Evolutionary conservation across 2,797 vertebrate genomes (phyloP).

Genomic region (Chrysocyon brachyurus): DNA sequence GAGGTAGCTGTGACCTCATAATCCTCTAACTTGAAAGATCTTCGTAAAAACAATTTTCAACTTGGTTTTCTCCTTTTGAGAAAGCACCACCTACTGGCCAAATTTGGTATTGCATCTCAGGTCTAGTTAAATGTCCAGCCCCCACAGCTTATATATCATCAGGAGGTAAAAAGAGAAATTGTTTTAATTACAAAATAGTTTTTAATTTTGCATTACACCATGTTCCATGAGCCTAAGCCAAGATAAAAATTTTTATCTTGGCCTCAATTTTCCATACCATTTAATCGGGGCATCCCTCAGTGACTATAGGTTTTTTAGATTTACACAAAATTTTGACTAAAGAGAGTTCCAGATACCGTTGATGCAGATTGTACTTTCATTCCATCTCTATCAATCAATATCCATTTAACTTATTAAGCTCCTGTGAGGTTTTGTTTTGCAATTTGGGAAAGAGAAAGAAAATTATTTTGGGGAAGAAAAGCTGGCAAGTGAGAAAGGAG

Average conservation of each 20-base stretch:
- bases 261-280: neutral
- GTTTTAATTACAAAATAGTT: neutral
- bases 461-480: constrained; percentile 38
- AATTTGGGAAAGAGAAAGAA: neutral
- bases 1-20: neutral
- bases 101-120: neutral
- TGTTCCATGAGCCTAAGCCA: neutral
- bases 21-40: neutral
- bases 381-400: neutral
- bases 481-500: neutral
- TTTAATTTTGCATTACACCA: neutral
- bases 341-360: neutral
- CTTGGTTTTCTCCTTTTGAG: neutral
- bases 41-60: neutral
- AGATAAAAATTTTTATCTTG: neutral
- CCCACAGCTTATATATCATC: neutral
- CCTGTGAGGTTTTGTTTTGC: neutral
- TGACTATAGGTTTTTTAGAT: neutral
- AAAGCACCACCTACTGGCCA: neutral
- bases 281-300: neutral
- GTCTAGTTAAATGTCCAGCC: neutral
- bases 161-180: neutral
- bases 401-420: neutral
- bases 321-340: neutral
- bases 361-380: neutral